Conservation (phyloP, 2,888 invertebrate species). For the Melieria omissa region DNA sequence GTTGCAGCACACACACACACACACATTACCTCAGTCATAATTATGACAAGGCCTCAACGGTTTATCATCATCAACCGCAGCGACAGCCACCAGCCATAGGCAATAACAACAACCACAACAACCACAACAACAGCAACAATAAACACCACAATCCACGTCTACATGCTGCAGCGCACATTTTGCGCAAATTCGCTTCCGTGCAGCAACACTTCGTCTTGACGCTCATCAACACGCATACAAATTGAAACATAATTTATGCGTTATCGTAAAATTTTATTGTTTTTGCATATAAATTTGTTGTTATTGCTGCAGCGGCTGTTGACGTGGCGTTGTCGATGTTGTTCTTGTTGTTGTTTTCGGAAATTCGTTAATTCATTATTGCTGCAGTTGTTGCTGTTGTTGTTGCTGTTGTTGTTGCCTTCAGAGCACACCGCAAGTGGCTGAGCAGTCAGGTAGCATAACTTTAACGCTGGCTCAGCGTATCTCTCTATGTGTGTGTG, state of each 20-base stretch:
- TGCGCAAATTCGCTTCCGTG: too few species aligned
- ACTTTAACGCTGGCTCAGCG: too few species aligned
- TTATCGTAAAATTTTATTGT: constrained; percentile 6
- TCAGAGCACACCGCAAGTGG: too few species aligned
- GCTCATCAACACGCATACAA: constrained; percentile 1
- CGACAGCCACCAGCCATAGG: not conserved
- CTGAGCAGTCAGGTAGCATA: too few species aligned
- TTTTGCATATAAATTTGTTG: constrained; percentile 7
- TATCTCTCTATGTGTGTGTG: too few species aligned
- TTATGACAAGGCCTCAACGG: too few species aligned
- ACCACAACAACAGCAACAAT: not conserved
- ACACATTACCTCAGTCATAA: not conserved
- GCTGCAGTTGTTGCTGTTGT: too few species aligned
- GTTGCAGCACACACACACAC: not conserved
- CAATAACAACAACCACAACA: not conserved
- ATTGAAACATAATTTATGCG: constrained; percentile 14
- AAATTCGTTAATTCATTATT: too few species aligned
- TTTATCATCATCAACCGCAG: not conserved
- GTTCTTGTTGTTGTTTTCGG: not conserved
- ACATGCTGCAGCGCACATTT: too few species aligned
- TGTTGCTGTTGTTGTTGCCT: too few species aligned
- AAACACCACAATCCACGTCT: not conserved
- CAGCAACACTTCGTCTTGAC: too few species aligned
- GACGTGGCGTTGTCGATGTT: not conserved
- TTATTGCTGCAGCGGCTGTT: not conserved